Evolutionary conservation across 2,888 invertebrate genomes (phyloP).

Genomic region (Timema cristinae): DNA sequence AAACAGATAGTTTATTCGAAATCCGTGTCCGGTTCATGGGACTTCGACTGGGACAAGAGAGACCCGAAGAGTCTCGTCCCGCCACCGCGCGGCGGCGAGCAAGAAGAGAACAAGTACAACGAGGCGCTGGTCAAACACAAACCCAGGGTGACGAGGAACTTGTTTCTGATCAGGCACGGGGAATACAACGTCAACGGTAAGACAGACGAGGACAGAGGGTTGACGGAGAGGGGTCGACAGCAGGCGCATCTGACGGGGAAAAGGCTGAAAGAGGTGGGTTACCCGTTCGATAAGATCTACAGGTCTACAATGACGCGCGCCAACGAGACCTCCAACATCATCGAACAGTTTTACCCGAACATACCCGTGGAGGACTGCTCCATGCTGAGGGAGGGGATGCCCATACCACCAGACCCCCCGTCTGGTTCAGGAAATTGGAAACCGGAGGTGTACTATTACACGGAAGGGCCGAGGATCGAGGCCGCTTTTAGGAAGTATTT

Average conservation of each 20-base stretch:
- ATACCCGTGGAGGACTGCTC: slow-evolving; percentile 61
- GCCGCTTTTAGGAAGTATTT: slow-evolving; percentile 93
- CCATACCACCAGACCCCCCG: slow-evolving; percentile 91
- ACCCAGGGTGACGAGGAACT: slow-evolving; percentile 66
- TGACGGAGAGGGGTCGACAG: slow-evolving; percentile 69
- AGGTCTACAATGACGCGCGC: slow-evolving; percentile 93
- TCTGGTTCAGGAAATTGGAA: slow-evolving; percentile 69
- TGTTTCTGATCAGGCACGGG: slow-evolving; percentile 90
- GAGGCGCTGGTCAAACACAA: slow-evolving; percentile 39
- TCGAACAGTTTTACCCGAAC: slow-evolving; percentile 62
- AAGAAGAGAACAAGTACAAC: no score
- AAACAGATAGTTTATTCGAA: no score
- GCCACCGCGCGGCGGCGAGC: no score
- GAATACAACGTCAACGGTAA: slow-evolving; percentile 79
- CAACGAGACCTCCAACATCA: slow-evolving; percentile 83
- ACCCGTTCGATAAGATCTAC: slow-evolving; percentile 75
- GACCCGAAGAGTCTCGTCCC: no score
- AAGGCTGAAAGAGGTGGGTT: slow-evolving; percentile 63
- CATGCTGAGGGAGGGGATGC: slow-evolving; percentile 88
- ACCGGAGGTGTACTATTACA: slow-evolving; percentile 87
- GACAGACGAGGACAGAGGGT: slow-evolving; percentile 65
- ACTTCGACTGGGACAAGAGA: no score
- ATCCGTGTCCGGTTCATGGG: no score
- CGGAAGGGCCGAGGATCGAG: slow-evolving; percentile 92
- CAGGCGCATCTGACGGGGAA: slow-evolving; percentile 86